A percentile compares a stretch with the other conserved stretches of the same genome.
phyloP scores from a whole-genome alignment of 1,140 invertebrate genomes.

The Zaprionus kolodkinae region DNA sequence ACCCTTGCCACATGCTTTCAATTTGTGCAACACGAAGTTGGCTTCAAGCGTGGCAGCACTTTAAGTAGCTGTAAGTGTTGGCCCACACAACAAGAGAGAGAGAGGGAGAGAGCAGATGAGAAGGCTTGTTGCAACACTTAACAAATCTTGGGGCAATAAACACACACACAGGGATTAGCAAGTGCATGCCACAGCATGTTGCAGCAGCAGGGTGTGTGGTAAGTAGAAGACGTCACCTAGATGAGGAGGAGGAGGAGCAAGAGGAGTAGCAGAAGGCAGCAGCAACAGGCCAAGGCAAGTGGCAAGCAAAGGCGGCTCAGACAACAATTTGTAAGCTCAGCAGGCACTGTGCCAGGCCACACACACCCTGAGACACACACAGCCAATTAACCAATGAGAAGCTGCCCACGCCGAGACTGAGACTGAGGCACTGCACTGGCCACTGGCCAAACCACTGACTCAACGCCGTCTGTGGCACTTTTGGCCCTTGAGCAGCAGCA shows the following conservation, averaged over 20 bases:
- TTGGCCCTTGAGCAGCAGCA: conserved; percentile 3
- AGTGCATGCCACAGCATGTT: conserved; percentile 16
- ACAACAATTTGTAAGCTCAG: conserved; percentile 58
- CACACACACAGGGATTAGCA: conserved; percentile 34
- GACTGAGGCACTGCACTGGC: conserved; percentile 4
- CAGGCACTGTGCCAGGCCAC: neutral
- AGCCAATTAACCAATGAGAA: conserved; percentile 53
- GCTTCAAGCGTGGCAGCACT: neutral
- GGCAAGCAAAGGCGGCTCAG: conserved; percentile 29
- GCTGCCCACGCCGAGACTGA: neutral
- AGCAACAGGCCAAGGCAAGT: conserved; percentile 20
- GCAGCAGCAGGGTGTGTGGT: conserved; percentile 18
- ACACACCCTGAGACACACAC: conserved; percentile 2
- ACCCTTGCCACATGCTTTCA: neutral
- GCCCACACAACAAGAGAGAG: conserved; percentile 17
- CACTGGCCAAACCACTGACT: conserved; percentile 25
- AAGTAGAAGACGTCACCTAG: conserved; percentile 34
- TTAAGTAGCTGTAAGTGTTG: neutral
- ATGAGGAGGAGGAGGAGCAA: too few species aligned
- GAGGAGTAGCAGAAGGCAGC: too few species aligned
- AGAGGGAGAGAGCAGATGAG: conserved; percentile 4
- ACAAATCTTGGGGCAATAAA: conserved; percentile 61
- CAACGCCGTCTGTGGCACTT: conserved; percentile 15
- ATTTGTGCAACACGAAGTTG: conserved; percentile 1
- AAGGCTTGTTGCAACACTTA: conserved; percentile 43